These are phyloP conservation scores for Lucifuga dentata DNA, from an alignment of 2,113 vertebrate genomes.

Conservation along the genomic window DNA sequence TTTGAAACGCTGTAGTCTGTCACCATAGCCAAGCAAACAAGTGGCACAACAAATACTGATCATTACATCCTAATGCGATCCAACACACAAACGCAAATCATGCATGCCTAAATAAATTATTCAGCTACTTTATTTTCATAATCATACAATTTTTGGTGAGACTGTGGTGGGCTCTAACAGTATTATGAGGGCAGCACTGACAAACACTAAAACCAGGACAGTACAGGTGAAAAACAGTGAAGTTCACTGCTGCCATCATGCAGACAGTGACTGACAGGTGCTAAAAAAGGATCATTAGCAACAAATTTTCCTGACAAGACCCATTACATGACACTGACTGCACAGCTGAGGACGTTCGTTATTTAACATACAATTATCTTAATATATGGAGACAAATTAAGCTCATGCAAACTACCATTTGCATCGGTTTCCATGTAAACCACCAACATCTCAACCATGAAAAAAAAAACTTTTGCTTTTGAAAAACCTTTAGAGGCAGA, in stretches of 20 bases:
- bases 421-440: constrained; percentile 60
- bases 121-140: constrained; percentile 34
- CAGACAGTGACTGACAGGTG: constrained; percentile 59
- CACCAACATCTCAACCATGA: constrained; percentile 47
- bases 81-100: constrained; percentile 5
- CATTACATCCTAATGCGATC: constrained; percentile 16
- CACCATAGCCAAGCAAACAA: constrained; percentile 40
- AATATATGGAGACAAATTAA: constrained; percentile 71
- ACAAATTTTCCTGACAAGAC: constrained; percentile 60
- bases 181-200: constrained; percentile 18
- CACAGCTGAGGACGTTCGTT: constrained; percentile 64
- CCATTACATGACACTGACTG: constrained; percentile 48
- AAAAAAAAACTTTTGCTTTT: constrained; percentile 50
- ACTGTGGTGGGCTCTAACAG: neutral
- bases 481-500: too few relatives aligned
- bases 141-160: constrained; percentile 27
- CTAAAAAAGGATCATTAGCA: constrained; percentile 65
- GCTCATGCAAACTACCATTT: constrained; percentile 55
- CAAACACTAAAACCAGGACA: constrained; percentile 10
- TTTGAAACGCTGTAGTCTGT: constrained; percentile 54
- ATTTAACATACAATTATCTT: constrained; percentile 78
- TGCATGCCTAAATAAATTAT: constrained; percentile 26
- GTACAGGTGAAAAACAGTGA: constrained; percentile 14
- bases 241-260: constrained; percentile 20
- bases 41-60: constrained; percentile 29